Evolutionary conservation across 2,797 vertebrate species (phyloP).

Genomic region (Cichlasoma orientale): DNA sequence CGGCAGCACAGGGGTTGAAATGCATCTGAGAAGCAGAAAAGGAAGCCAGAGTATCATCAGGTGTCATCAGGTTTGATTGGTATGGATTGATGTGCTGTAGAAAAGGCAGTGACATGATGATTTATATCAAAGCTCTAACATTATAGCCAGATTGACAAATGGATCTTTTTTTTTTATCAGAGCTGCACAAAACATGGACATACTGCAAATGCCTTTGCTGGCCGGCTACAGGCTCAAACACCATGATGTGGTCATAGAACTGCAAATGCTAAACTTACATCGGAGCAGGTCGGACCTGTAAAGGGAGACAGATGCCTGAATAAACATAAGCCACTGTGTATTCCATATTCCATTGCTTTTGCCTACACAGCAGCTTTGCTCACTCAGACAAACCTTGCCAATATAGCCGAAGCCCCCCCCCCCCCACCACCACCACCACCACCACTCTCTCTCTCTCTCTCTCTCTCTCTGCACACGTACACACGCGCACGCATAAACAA

Average conservation of each 20-base stretch:
- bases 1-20: background rate
- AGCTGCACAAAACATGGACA: conserved; percentile 7
- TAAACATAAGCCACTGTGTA: conserved; percentile 37
- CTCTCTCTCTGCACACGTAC: background rate
- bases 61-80: conserved; percentile 40
- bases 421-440: background rate
- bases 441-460: background rate
- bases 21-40: conserved; percentile 25
- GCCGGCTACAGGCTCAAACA: conserved; percentile 12
- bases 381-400: conserved; percentile 67
- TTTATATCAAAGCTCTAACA: background rate
- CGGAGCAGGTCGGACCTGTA: conserved; percentile 9
- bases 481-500: background rate
- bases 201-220: conserved; percentile 8
- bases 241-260: background rate
- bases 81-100: conserved; percentile 11
- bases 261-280: conserved; percentile 2
- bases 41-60: conserved; percentile 28
- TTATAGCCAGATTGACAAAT: background rate
- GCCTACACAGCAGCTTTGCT: conserved; percentile 66
- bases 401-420: conserved; percentile 36
- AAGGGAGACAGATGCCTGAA: conserved; percentile 27
- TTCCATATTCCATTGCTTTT: conserved; percentile 36
- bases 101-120: conserved; percentile 11
- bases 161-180: background rate